These are phyloP conservation scores for Nemurella pictetii DNA, from an alignment of 2,888 invertebrate species.

Conservation along the genomic window DNA sequence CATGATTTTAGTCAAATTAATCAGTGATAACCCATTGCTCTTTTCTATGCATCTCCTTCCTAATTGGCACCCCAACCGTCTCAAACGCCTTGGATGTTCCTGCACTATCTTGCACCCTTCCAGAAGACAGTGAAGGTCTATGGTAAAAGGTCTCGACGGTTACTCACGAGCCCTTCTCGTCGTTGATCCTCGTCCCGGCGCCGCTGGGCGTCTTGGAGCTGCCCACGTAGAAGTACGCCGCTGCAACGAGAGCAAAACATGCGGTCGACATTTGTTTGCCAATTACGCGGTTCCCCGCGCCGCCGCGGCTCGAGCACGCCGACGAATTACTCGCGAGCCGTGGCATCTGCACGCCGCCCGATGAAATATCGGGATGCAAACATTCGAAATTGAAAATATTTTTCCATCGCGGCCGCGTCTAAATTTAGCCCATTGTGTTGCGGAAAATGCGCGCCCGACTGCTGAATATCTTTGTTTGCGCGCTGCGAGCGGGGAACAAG, in stretches of 20 bases:
- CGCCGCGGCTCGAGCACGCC: not conserved
- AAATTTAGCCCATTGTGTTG: not conserved
- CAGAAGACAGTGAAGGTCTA: too few relatives aligned
- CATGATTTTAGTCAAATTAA: too few relatives aligned
- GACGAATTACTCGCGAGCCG: not conserved
- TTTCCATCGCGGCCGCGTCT: not conserved
- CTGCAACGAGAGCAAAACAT: conserved; percentile 56
- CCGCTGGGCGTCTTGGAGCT: conserved; percentile 67
- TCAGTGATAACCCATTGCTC: too few relatives aligned
- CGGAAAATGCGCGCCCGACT: not conserved
- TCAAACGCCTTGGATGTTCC: too few relatives aligned
- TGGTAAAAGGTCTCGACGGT: too few relatives aligned
- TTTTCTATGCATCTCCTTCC: too few relatives aligned
- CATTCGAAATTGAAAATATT: not conserved
- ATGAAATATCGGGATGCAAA: not conserved
- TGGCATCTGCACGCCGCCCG: not conserved
- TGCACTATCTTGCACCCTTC: too few relatives aligned
- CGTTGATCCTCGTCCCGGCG: conserved; percentile 77
- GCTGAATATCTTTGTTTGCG: not conserved
- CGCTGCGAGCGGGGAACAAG: not conserved
- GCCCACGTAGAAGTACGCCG: conserved; percentile 90
- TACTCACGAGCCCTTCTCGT: conserved; percentile 75
- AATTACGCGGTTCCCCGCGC: not conserved
- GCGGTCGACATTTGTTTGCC: not conserved
- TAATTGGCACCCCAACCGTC: too few relatives aligned